Base-by-base conservation (phyloP, 2,113 vertebrate species). In the Rhizomys pruinosus region DNA sequence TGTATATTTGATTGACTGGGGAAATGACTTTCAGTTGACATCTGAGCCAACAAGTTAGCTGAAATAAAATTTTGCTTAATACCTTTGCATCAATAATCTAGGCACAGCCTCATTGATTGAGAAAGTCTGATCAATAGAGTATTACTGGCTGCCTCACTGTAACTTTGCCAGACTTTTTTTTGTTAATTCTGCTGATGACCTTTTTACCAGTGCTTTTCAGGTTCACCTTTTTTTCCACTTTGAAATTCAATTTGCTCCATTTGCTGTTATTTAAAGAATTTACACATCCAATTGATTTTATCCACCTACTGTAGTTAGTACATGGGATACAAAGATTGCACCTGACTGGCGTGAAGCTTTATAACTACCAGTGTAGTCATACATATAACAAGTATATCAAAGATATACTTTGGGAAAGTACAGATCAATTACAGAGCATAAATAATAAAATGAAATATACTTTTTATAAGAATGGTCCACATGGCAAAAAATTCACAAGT, bases 61-160 rank as follows among this genome's bases (percentile, higher is more conserved):
- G 97, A 98, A 98, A 98, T 98, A 98, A 98, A 98, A 98, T 98
- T 98, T 98, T 98, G 97, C 98, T 98, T 98, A 99, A 98, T 98
- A 98, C 98, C 98, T 98, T 98, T 98, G 98, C 98, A 98, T 98
- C 98, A 98, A 98, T 98, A 98, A 98, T 98, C 97, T 98, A 98
- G 98, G 98, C 98, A 98, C 98, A 98, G 97, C 96, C 96, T 95
- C 97, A 98, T 98, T 98, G 98, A 98, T 98, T 98, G 98, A 98
- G 98, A 98, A 98, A 97, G 97, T 96, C 97, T 98, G 98, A 98
- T 98, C 98, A 98, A 98, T 98, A 98, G 95, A 98, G 98, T 98
- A 98, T 98, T 98, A 98, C 98, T 96, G 98, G 95, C 97, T 98
- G 97, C 97, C 98, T 98, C 98, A 98, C 98, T 98, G 98, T 98